Conservation (phyloP, 2,113 vertebrate species). For the Oostethus manadensis region DNA sequence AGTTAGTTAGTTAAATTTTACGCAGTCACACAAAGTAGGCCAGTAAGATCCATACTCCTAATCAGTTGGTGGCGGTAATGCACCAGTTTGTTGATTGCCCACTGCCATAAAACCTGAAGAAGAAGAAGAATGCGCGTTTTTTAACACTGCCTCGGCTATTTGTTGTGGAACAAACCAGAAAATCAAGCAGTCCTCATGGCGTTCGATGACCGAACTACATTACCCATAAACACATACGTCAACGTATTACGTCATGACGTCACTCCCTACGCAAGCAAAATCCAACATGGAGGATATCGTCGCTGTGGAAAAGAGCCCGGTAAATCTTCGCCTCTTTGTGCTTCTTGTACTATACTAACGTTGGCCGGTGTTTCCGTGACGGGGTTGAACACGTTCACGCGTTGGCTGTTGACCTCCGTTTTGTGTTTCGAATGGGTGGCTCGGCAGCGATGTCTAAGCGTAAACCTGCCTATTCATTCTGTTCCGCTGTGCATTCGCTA, state of each 20-base stretch:
- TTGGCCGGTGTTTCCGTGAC: neutral
- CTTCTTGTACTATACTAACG: neutral
- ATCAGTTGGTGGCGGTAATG: no score
- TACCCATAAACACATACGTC: conserved; percentile 35
- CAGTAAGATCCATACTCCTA: no score
- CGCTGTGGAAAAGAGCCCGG: conserved; percentile 70
- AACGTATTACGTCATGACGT: conserved; percentile 30
- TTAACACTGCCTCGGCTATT: no score
- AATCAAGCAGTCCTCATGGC: no score
- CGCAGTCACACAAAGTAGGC: no score
- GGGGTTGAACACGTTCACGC: fast-evolving
- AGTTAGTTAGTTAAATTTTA: no score
- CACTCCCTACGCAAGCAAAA: neutral
- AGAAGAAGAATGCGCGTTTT: no score
- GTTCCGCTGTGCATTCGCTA: conserved; percentile 34
- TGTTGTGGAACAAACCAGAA: no score
- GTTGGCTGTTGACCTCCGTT: neutral
- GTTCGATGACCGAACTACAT: conserved; percentile 36
- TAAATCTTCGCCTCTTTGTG: conserved; percentile 30
- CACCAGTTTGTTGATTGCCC: no score
- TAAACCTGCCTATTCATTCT: conserved; percentile 71
- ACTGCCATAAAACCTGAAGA: no score
- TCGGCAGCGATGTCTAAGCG: neutral
- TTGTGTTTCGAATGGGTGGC: neutral
- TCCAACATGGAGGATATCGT: conserved; percentile 74